Conservation (phyloP, 2,797 vertebrate species). For the Eutrigla gurnardus region DNA sequence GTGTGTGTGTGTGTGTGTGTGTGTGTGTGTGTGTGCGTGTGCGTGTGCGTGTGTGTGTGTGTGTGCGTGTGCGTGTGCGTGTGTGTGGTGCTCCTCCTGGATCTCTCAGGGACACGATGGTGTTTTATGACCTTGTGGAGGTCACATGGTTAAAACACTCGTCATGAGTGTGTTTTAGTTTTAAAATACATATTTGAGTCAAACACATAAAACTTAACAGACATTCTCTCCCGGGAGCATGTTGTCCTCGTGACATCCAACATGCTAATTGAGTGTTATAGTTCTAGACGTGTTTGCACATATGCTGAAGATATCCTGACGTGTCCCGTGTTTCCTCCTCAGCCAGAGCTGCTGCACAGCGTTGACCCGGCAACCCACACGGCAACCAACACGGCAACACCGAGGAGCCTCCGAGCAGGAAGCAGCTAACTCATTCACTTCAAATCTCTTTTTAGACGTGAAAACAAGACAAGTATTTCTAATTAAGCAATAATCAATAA, state of each 20-base stretch:
- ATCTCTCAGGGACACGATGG: neutral
- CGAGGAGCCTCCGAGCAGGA: neutral
- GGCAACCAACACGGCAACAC: neutral
- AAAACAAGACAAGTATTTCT: slow-evolving; percentile 39
- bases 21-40: neutral
- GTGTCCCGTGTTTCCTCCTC: slow-evolving; percentile 21
- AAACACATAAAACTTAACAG: neutral
- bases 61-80: slow-evolving; percentile 9
- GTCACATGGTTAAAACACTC: neutral
- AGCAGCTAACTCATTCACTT: slow-evolving; percentile 31
- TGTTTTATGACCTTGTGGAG: too few species aligned
- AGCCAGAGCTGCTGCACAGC: slow-evolving; percentile 89
- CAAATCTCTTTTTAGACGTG: slow-evolving; percentile 20
- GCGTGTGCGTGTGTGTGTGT: neutral
- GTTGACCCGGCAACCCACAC: slow-evolving; percentile 52
- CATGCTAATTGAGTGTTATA: neutral
- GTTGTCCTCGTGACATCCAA: neutral
- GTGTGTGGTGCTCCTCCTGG: neutral
- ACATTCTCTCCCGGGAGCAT: neutral
- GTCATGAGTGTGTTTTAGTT: neutral
- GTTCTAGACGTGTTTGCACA: neutral
- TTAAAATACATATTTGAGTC: neutral
- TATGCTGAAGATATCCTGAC: neutral
- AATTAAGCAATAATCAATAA: slow-evolving; percentile 66
- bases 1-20: neutral